Base-by-base conservation (phyloP, 1,140 invertebrate species). In the Ectropis grisescens region DNA sequence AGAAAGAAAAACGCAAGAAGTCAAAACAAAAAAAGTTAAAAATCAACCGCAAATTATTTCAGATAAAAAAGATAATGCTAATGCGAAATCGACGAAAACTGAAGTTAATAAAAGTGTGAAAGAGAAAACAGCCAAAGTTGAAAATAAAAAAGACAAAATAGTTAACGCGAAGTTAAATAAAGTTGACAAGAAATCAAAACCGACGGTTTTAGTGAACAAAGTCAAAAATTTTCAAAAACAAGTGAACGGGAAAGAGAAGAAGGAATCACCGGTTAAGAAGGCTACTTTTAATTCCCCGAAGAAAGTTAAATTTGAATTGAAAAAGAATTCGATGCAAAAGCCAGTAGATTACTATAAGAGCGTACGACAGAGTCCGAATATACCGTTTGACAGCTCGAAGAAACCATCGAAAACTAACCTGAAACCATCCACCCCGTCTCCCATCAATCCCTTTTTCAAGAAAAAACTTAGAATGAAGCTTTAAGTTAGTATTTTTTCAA, bases 401-500 rank as follows among this genome's bases (percentile, higher is more conserved):
- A 86, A 86, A 54, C 91, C 91, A 0, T 54, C 58, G 0, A 87
- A 87, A 42, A 87, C 91, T 9, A 86, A 91, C 13, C 57, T 93
- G 1, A 93, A 93, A 60, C 83, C 86, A 0, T 84, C 84, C 0
- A 74, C 88, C n/a, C 83, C 86, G 0, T 90, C 88, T n/a, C 90
- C 89, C 0, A 87, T 91, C 11, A 90, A 93, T 80, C 90, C 90
- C 11, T 92, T 91, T 58, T 90, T 89, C 41, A 90, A 86, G 57
- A 84, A 82, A 33, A 86, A 85, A 36, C 32, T 57, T 11, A 49
- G 42, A 41, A 12, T 55, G 0, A 39, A 37, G 40, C 47, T 43
- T 8, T 33, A 34, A 33, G 4, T 4, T 22, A 22, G 4, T 22
- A 22, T 5, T 5, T 22, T 22, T 22, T n/a, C n/a, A n/a, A n/a